phyloP scores from a whole-genome alignment of 1,140 invertebrate genomes.

The Lordiphosa mommai region DNA sequence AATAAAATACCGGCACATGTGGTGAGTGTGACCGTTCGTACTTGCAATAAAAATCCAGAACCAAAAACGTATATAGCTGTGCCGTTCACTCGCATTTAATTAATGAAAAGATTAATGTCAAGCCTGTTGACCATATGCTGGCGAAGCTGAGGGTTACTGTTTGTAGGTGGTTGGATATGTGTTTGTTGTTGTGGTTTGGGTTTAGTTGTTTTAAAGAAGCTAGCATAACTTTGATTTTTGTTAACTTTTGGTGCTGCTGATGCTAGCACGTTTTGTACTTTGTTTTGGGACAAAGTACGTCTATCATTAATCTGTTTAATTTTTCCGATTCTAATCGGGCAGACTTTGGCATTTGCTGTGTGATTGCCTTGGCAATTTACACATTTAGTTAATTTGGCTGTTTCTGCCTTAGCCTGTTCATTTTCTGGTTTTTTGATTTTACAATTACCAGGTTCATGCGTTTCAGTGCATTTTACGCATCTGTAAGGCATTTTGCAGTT shows the following conservation, averaged over 20 bases:
- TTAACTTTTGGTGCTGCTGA: too few species aligned
- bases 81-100: too few species aligned
- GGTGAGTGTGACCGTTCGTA: too few species aligned
- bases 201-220: background rate
- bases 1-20: too few species aligned
- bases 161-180: background rate
- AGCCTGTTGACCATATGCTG: too few species aligned
- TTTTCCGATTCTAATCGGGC: background rate
- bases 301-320: background rate
- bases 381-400: background rate
- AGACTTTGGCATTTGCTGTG: background rate
- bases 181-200: background rate
- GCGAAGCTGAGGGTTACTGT: background rate
- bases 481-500: constrained; percentile 12
- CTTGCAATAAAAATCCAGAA: too few species aligned
- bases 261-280: too few species aligned
- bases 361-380: background rate
- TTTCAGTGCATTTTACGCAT: constrained; percentile 6
- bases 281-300: too few species aligned
- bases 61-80: too few species aligned
- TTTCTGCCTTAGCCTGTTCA: too few species aligned
- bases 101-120: too few species aligned
- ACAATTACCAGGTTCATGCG: background rate
- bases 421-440: background rate
- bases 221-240: background rate